Evolutionary conservation across 2,113 vertebrate species (phyloP), one percentile per base, ranked within the genome.

Genomic region (Rhabdomys dilectus): DNA sequence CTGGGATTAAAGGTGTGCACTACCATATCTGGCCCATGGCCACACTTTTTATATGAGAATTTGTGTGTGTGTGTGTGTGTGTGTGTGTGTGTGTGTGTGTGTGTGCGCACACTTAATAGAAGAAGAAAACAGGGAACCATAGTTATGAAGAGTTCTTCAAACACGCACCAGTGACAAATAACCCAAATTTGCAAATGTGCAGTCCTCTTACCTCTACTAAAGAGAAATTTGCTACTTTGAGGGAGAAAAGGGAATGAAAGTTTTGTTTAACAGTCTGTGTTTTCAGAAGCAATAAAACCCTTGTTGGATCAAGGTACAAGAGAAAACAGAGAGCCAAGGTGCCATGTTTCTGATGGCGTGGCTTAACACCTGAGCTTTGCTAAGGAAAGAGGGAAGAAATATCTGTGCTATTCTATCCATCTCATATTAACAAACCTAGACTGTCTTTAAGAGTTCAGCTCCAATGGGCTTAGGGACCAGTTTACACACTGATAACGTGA

Each of bases 261-360:
- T 66, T 68, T 87, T 70, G 3, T 95, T 76, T 62, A 78, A 45
- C 13, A 89, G 58, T 84, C 39, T 93, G 56, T 68, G 45, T 36
- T 94, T 94, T 91, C 56, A 81, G 48, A 77, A 95, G 56, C 68
- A 89, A n/a, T 42, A 80, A 91, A 48, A 90, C 56, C 31, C 78
- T 78, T 96, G 15, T 4, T 64, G 10, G 31, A 78, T 85, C 3
- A 29, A 29, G 48, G 2, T 64, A 19, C 31, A 78, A 64, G 89
- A 34, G 70, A 68, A 31, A 53, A 34, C 64, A 36, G 72, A 76
- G 86, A 93, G 13, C 64, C 26, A 1, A 16, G 64, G 13, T 60
- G 62, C n/a, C 19, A 1, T 84, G 39, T 91, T 78, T 58, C 29
- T 72, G 60, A 0, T 93, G 9, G 22, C 68, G 56, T 77, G 68